Conservation (phyloP, 2,888 invertebrate species). For the Rhabditoides inermis region DNA sequence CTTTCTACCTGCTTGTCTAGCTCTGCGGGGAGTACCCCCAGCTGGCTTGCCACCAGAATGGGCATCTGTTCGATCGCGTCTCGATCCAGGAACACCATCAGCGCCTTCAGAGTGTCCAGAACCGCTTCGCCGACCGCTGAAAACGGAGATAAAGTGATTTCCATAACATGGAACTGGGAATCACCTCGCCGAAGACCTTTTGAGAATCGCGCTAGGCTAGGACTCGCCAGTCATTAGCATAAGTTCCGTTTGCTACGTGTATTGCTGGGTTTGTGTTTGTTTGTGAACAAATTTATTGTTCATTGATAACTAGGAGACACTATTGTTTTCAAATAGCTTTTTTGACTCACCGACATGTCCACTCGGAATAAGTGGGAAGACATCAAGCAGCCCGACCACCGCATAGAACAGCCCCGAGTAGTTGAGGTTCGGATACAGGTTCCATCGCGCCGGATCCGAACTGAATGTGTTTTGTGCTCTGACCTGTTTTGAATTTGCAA, state of each 20-base stretch:
- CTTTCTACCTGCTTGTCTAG: conserved; percentile 70
- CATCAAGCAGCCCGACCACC: conserved; percentile 77
- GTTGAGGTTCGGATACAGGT: conserved; percentile 87
- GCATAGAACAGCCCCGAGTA: conserved; percentile 91
- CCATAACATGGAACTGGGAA: too few species aligned
- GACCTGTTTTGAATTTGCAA: too few species aligned
- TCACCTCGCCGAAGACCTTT: too few species aligned
- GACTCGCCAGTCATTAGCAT: too few species aligned
- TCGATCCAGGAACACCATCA: conserved; percentile 89
- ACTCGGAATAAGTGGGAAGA: conserved; percentile 81
- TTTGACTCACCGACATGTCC: conserved; percentile 58
- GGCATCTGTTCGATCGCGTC: conserved; percentile 90
- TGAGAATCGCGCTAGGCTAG: too few species aligned
- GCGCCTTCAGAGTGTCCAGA: conserved; percentile 82
- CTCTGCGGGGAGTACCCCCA: conserved; percentile 79
- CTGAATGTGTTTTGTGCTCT: too few species aligned
- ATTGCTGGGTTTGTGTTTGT: too few species aligned
- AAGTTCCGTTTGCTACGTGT: too few species aligned
- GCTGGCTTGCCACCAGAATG: conserved; percentile 82
- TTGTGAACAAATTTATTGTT: too few species aligned
- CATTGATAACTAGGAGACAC: too few species aligned
- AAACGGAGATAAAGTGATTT: conserved; percentile 39
- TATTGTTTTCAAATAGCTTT: background rate
- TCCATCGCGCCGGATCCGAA: conserved; percentile 63
- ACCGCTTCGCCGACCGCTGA: conserved; percentile 84